Evolutionary conservation across 2,888 invertebrate species (phyloP).

Genomic region (Heliconius ethilla): DNA sequence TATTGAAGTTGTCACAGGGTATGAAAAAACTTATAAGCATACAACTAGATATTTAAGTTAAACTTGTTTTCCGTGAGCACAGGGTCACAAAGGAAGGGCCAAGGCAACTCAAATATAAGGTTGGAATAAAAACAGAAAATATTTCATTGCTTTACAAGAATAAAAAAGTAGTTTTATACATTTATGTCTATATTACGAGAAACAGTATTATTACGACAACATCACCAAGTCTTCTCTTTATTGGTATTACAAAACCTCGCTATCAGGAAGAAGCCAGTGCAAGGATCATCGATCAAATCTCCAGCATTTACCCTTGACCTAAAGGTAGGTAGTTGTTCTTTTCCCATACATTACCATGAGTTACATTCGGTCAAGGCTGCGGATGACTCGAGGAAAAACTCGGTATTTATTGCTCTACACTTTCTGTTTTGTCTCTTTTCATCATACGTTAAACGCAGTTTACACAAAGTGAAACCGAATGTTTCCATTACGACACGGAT

Average conservation of each 20-base stretch:
- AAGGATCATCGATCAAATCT: constrained; percentile 30
- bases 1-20: not conserved
- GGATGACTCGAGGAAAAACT: constrained; percentile 65
- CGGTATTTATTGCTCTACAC: constrained; percentile 32
- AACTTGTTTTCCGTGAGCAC: constrained; percentile 63
- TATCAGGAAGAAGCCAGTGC: not conserved
- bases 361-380: constrained; percentile 73
- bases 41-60: constrained; percentile 27
- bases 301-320: constrained; percentile 40
- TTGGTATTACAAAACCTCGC: not conserved
- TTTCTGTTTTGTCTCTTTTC: constrained; percentile 44
- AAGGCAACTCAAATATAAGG: constrained; percentile 42
- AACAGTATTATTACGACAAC: not conserved
- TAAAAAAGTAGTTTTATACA: not conserved
- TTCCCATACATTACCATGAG: constrained; percentile 57
- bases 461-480: constrained; percentile 22
- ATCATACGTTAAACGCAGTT: constrained; percentile 19
- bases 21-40: not conserved
- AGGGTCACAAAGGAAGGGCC: constrained; percentile 57
- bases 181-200: not conserved
- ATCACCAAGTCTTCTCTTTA: not conserved
- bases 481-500: constrained; percentile 5
- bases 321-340: constrained; percentile 50
- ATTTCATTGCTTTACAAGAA: not conserved
- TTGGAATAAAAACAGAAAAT: constrained; percentile 17